Base-by-base conservation (phyloP, 2,113 vertebrate genomes). In the Heloderma charlesbogerti region DNA sequence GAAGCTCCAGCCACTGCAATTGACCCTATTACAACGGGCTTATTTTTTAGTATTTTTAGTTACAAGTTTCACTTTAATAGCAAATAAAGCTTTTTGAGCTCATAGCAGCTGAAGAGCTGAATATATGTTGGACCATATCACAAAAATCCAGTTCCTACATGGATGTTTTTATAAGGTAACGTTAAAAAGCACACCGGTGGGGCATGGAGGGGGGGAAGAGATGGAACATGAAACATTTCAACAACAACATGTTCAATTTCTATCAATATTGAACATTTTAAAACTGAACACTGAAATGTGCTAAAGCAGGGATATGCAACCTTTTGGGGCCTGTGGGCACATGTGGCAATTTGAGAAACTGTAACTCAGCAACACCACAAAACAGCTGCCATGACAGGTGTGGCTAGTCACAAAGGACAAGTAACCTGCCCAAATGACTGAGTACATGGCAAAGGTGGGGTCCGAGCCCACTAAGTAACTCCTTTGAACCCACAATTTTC, bases 31-130 rank as follows among this genome's bases (percentile, higher is more conserved):
- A 72, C 2, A 5, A 51, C 78, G 84, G 40, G 18, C 84, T 72
- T 10, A 60, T 91, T 95, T n/a, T 92, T 83, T 87, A 37, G 71
- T 37, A 80, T 54, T 66, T 71, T 2, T n/a, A 74, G 6, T 77
- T 77, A 22, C 29, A 5, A 5, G 8, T 51, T 51, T 5, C 3
- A 51, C 4, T 51, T 51, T 51, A 51, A 51, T 51, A 51, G 48
- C 3, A 51, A 51, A 75, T 87, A 34, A 25, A 31, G 34, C 20
- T 6, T 25, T 31, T 10, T 89, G 25, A 81, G 66, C 29, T 86
- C 29, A 75, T 2, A 25, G 25, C 16, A 57, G 13, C n/a, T 82
- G 25, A 71, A 82, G n/a, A 45, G 20, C 40, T 79, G 74, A 79
- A 79, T 45, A n/a, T 20, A 13, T 25, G 12, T 22, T 71, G 10